These are phyloP conservation scores for Phyllostomus discolor DNA, from an alignment of 2,113 vertebrate genomes.

Conservation along the genomic window DNA sequence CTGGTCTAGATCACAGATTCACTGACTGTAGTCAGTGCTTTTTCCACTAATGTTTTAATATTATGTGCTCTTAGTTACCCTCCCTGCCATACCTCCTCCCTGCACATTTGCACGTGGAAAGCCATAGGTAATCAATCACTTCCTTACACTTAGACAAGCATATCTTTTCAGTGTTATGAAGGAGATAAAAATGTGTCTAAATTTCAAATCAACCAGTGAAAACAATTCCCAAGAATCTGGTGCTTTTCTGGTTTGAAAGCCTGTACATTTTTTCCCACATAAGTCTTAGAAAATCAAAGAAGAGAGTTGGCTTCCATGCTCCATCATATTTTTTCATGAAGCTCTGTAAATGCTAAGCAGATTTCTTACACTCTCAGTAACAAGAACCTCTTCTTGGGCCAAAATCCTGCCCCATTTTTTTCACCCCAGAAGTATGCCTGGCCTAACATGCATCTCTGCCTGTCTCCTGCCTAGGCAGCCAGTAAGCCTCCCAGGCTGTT, in stretches of 20 bases:
- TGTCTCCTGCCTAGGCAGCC: neutral
- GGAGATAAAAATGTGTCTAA: neutral
- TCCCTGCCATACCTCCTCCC: neutral
- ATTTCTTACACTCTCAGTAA: neutral
- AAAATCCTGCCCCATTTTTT: neutral
- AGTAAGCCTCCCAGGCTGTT: neutral
- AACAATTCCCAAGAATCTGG: constrained; percentile 14
- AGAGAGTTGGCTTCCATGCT: neutral
- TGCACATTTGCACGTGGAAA: neutral
- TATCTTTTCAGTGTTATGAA: neutral
- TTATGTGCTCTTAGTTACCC: neutral
- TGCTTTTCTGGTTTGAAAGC: constrained; percentile 24
- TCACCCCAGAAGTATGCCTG: neutral
- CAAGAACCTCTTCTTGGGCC: neutral
- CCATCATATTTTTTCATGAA: neutral
- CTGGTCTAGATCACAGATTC: neutral
- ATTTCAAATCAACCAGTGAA: neutral
- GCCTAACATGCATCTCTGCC: neutral
- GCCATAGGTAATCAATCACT: neutral
- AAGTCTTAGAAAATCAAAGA: constrained; percentile 5
- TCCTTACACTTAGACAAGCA: neutral
- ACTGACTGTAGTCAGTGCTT: neutral
- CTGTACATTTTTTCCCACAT: neutral
- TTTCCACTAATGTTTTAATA: neutral
- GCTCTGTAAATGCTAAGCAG: neutral